phyloP scores from a whole-genome alignment of 2,113 vertebrate genomes.

The Capreolus pygargus region DNA sequence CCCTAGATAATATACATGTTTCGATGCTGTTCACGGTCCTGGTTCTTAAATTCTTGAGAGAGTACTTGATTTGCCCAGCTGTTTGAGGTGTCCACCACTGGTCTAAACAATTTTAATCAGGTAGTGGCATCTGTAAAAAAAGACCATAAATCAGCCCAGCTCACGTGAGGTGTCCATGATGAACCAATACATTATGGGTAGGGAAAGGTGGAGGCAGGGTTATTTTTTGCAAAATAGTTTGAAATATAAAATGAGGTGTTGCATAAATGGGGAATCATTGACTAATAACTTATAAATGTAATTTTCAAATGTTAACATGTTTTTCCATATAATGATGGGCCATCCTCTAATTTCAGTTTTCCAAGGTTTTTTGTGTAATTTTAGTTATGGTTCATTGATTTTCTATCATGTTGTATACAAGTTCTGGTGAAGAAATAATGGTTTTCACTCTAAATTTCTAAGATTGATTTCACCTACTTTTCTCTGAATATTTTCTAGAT shows the following conservation, averaged over 20 bases:
- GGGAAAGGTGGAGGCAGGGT: background rate
- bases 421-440: background rate
- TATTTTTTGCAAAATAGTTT: background rate
- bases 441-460: background rate
- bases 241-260: background rate
- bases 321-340: background rate
- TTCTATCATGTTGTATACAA: background rate
- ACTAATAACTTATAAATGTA: background rate
- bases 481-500: constrained; percentile 42
- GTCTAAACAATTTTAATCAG: background rate
- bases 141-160: background rate
- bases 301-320: background rate
- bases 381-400: background rate
- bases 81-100: background rate
- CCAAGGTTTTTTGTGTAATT: background rate
- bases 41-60: background rate
- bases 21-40: too few species aligned
- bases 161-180: background rate
- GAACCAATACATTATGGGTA: background rate
- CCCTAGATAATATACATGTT: too few species aligned
- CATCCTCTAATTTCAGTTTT: background rate
- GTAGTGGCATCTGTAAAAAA: background rate
- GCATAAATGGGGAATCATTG: background rate
- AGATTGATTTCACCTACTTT: background rate
- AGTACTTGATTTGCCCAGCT: background rate